These are phyloP conservation scores for Callaeas wilsoni DNA, from an alignment of 2,113 vertebrate species.

Conservation along the genomic window DNA sequence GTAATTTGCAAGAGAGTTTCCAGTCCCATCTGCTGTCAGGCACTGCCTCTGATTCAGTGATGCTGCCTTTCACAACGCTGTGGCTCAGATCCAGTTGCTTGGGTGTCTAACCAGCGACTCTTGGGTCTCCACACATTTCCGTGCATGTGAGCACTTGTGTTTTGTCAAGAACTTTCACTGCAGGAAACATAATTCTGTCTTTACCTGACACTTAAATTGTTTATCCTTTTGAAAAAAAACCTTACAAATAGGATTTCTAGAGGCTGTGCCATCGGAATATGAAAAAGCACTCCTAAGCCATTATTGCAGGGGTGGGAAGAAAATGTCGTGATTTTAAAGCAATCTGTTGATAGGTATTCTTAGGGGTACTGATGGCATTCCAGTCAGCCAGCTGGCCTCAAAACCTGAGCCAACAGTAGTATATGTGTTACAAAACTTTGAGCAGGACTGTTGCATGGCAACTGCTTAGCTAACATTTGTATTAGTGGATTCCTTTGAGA, in stretches of 20 bases:
- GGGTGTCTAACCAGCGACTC: neutral
- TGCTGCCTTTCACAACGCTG: rapidly evolving
- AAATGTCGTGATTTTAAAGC: neutral
- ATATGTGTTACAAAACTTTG: neutral
- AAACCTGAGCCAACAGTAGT: neutral
- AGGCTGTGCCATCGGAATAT: neutral
- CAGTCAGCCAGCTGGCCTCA: neutral
- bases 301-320: neutral
- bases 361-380: neutral
- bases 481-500: neutral
- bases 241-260: neutral
- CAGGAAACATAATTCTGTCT: neutral
- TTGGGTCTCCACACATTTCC: neutral
- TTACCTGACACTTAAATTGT: neutral
- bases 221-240: neutral
- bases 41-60: neutral
- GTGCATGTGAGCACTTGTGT: neutral
- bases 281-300: neutral
- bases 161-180: neutral
- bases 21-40: neutral
- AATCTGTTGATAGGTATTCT: neutral
- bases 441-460: neutral
- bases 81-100: neutral
- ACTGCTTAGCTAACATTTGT: neutral
- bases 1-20: neutral